phyloP scores from a whole-genome alignment of 2,888 invertebrate species.

The Monopis laevigella region DNA sequence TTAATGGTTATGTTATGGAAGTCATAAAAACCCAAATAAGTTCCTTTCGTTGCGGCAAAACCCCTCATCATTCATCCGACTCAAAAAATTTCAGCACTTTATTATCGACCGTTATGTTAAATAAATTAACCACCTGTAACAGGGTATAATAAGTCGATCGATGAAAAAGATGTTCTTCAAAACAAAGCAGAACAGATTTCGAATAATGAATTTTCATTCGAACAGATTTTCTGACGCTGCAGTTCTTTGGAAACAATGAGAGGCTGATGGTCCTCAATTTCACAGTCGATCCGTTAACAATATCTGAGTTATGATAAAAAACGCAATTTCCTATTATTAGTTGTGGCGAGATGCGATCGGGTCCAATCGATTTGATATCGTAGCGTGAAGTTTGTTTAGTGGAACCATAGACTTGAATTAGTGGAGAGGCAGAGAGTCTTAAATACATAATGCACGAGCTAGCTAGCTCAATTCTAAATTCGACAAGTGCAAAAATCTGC shows the following conservation, averaged over 20 bases:
- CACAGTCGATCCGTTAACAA: constrained; percentile 56
- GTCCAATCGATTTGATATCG: constrained; percentile 54
- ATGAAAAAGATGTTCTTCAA: constrained; percentile 58
- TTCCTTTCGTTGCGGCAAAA: constrained; percentile 35
- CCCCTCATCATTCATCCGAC: constrained; percentile 34
- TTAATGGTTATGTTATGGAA: not conserved
- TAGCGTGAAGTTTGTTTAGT: constrained; percentile 64
- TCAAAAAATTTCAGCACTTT: constrained; percentile 34
- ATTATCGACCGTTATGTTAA: constrained; percentile 28
- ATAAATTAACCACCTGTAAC: constrained; percentile 36
- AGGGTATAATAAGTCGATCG: too few relatives aligned
- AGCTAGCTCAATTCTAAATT: too few relatives aligned
- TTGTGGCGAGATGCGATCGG: constrained; percentile 46
- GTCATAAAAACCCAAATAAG: not conserved
- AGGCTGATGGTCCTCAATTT: constrained; percentile 46
- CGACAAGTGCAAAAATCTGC: too few relatives aligned
- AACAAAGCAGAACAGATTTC: constrained; percentile 57
- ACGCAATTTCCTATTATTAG: constrained; percentile 53
- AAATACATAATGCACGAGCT: too few relatives aligned
- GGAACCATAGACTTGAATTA: constrained; percentile 45
- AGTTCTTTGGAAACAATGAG: constrained; percentile 45
- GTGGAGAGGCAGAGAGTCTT: too few relatives aligned
- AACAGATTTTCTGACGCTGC: constrained; percentile 32
- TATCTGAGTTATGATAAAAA: constrained; percentile 46
- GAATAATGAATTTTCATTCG: constrained; percentile 47